These are phyloP conservation scores for Vesta saturnalis DNA, from an alignment of 2,888 invertebrate genomes.

Conservation along the genomic window DNA sequence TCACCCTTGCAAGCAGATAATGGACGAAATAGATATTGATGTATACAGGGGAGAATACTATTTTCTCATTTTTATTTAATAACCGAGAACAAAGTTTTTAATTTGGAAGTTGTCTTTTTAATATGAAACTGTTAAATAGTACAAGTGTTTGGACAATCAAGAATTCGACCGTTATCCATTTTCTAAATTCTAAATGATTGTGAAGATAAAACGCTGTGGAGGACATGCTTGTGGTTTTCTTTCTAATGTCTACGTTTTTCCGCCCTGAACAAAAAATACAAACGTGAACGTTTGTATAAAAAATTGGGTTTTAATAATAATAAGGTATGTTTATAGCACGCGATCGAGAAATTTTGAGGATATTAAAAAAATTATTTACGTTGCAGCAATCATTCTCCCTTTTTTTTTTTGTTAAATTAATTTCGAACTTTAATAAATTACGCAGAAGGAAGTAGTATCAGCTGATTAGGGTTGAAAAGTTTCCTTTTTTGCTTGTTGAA, in stretches of 20 bases:
- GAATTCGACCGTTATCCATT: background rate
- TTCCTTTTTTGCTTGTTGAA: background rate
- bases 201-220: background rate
- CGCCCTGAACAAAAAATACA: background rate
- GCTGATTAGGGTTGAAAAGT: background rate
- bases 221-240: background rate
- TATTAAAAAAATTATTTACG: background rate
- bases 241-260: too few species aligned
- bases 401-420: background rate
- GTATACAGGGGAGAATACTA: background rate
- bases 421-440: background rate
- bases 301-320: background rate
- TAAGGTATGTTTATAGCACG: background rate
- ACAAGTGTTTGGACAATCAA: too few species aligned
- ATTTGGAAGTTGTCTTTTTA: background rate
- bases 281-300: background rate
- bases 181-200: background rate
- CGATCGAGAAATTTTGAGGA: background rate
- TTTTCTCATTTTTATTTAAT: constrained; percentile 1
- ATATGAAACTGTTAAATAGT: too few species aligned
- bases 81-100: too few species aligned
- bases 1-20: background rate
- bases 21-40: constrained; percentile 7
- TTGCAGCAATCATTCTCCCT: too few species aligned
- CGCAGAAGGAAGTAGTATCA: background rate